These are phyloP conservation scores for Nannoperca australis DNA, from an alignment of 2,797 vertebrate genomes.

Conservation along the genomic window DNA sequence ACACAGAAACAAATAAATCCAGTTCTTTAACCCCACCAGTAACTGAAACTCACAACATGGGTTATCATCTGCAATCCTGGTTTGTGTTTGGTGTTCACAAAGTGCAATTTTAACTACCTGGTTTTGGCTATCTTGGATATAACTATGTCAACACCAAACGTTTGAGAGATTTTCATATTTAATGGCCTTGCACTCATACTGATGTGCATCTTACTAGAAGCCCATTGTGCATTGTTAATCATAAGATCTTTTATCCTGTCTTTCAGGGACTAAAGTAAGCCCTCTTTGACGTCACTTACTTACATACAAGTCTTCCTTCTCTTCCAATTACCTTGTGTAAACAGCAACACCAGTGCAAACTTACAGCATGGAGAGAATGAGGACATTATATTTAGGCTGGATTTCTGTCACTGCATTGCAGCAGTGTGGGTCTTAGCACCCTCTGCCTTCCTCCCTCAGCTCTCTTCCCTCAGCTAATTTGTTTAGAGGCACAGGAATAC, in stretches of 20 bases:
- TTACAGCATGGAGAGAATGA: slow-evolving; percentile 26
- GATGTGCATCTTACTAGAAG: not conserved
- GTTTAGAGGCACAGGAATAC: slow-evolving; percentile 21
- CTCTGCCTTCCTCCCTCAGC: slow-evolving; percentile 23
- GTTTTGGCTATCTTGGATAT: not conserved
- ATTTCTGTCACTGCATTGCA: slow-evolving; percentile 62
- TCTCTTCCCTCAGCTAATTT: slow-evolving; percentile 28
- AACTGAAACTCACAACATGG: not conserved
- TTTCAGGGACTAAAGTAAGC: not conserved
- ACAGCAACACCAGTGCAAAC: slow-evolving; percentile 14
- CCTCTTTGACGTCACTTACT: not conserved
- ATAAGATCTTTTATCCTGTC: not conserved
- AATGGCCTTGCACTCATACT: not conserved
- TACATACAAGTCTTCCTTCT: not conserved
- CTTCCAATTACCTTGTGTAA: slow-evolving; percentile 9
- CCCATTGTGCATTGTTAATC: not conserved
- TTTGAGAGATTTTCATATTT: not conserved
- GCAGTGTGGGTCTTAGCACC: slow-evolving; percentile 42
- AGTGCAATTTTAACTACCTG: not conserved
- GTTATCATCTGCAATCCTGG: not conserved
- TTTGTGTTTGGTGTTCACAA: not conserved
- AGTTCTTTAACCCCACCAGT: not conserved
- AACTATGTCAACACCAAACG: not conserved
- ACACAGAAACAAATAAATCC: not conserved
- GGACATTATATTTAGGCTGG: slow-evolving; percentile 55